phyloP scores from a whole-genome alignment of 2,797 vertebrate genomes.

The Xenentodon cancila region DNA sequence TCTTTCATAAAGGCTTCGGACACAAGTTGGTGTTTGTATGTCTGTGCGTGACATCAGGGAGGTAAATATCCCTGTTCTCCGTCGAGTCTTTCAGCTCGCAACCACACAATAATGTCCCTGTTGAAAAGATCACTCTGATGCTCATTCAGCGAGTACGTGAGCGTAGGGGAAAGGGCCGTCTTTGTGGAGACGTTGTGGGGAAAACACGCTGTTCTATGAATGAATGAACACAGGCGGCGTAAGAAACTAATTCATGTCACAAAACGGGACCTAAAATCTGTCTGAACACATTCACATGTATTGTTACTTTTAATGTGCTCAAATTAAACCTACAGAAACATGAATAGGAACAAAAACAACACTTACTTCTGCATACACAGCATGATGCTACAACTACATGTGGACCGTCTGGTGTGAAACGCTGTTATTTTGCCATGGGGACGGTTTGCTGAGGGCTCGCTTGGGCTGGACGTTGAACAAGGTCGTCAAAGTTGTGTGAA shows the following conservation, averaged over 20 bases:
- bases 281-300: too few species aligned
- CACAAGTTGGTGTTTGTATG: not conserved
- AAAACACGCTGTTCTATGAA: constrained; percentile 28
- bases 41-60: constrained; percentile 34
- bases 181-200: constrained; percentile 37
- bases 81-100: constrained; percentile 8
- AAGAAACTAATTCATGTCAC: not conserved
- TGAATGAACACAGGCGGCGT: constrained; percentile 42
- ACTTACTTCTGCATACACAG: too few species aligned
- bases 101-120: constrained; percentile 57
- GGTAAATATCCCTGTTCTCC: constrained; percentile 59
- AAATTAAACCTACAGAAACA: too few species aligned
- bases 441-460: too few species aligned
- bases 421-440: too few species aligned
- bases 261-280: not conserved
- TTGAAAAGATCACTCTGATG: constrained; percentile 52
- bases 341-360: too few species aligned
- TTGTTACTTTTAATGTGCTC: too few species aligned
- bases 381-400: too few species aligned
- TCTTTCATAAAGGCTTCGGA: constrained; percentile 5
- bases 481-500: too few species aligned
- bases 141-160: constrained; percentile 51
- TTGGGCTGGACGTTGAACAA: too few species aligned
- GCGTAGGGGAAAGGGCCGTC: constrained; percentile 34
- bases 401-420: too few species aligned